Base-by-base conservation (phyloP, 2,888 invertebrate genomes). In the Siphonodentalium dalli region DNA sequence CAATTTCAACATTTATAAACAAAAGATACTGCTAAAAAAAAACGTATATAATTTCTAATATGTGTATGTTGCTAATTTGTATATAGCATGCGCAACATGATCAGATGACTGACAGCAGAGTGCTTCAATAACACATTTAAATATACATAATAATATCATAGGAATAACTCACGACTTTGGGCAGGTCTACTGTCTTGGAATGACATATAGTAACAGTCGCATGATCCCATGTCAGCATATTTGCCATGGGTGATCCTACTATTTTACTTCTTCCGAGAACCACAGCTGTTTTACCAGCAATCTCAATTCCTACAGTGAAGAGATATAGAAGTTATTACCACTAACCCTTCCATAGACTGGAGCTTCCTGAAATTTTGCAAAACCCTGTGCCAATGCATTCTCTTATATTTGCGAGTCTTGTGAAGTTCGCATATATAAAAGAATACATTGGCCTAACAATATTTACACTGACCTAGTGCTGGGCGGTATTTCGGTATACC, bases 181-280 rank as follows among this genome's bases (percentile, higher is more conserved):
- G 68, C 33, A 97, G 83, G 81, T 95, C 87, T 73, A 87, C 88
- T 0, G 98, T 98, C 83, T 89, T 90, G 0, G 98, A 97, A 82
- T 99, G 99, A 74, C 98, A 98, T 31, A 94, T 88, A 0, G 98
- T 98, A 3, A 97, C 96, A 0, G 99, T 99, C 1, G 95, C 97
- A 81, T 99, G 87, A 68, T 93, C 88, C 97, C 97, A 98, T 81
- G 94, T 92, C 31, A 99, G 86, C 27, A 99, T 85, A 81, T 96
- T 94, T 0, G 96, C 87, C 60, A 91, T 91, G 0, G 99, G 99
- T 0, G 95, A 92, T 37, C 99, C 99, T 1, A 99, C 96, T 76
- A 99, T 98, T 83, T 96, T 95, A 80, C 96, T 97, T 66, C 99
- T 87, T 0, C 99, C 99, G 34, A 99, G 81, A 18, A 99, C 96